phyloP scores from a whole-genome alignment of 2,888 invertebrate genomes.

The Liopterus haemorrhoidalis region DNA sequence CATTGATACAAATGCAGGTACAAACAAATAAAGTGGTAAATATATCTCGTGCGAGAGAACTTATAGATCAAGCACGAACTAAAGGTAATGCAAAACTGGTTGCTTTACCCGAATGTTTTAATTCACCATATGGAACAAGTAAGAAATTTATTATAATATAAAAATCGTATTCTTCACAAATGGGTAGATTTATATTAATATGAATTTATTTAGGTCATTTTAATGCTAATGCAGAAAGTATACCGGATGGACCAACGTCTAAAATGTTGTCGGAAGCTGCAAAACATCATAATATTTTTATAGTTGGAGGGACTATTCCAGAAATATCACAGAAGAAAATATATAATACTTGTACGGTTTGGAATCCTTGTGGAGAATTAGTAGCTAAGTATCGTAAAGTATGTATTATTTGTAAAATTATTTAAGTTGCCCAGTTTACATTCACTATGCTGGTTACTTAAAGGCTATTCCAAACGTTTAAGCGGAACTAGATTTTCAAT shows the following conservation, averaged over 20 bases:
- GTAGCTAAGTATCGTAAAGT: conserved; percentile 82
- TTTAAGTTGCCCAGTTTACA: background rate
- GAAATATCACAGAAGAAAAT: conserved; percentile 63
- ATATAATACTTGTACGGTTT: conserved; percentile 86
- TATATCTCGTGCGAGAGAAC: conserved; percentile 62
- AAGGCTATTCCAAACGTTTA: background rate
- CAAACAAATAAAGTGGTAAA: conserved; percentile 70
- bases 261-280: conserved; percentile 67
- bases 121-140: conserved; percentile 87
- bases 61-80: conserved; percentile 60
- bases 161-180: too few species aligned
- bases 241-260: conserved; percentile 74
- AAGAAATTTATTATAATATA: conserved; percentile 32
- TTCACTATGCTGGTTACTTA: background rate
- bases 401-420: conserved; percentile 22
- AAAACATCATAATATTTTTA: conserved; percentile 64
- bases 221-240: conserved; percentile 74
- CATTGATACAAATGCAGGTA: conserved; percentile 77
- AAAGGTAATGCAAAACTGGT: conserved; percentile 58
- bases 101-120: conserved; percentile 84
- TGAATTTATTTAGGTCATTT: conserved; percentile 56
- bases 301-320: conserved; percentile 88
- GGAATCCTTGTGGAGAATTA: conserved; percentile 70
- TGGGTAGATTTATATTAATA: conserved; percentile 8
- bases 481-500: background rate